phyloP scores from a whole-genome alignment of 1,140 invertebrate genomes.

The Ceratoteleas bidentatus region DNA sequence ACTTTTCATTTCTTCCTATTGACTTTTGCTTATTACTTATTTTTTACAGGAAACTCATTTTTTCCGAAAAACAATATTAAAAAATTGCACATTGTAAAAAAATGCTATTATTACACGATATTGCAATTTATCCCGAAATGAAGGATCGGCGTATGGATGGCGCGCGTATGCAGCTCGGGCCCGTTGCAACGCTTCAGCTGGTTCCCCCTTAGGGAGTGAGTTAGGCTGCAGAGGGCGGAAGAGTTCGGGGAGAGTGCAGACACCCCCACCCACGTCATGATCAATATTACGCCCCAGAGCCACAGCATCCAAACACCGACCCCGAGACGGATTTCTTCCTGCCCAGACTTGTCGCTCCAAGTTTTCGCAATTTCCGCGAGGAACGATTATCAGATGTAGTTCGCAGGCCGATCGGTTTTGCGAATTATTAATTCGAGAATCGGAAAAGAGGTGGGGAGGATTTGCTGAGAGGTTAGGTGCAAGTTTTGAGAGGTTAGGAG shows the following conservation, averaged over 20 bases:
- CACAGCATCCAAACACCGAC: constrained; percentile 77
- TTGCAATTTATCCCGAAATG: constrained; percentile 48
- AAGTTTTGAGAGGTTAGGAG: no score
- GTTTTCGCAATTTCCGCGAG: constrained; percentile 68
- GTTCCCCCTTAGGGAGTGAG: constrained; percentile 60
- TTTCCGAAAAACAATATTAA: no score
- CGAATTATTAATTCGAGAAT: constrained; percentile 11
- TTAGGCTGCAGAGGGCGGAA: constrained; percentile 45
- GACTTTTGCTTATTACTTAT: no score
- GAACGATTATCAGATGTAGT: constrained; percentile 15
- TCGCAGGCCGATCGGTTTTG: background rate
- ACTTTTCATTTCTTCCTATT: no score
- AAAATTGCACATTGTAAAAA: no score
- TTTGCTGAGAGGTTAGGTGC: no score
- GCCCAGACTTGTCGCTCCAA: constrained; percentile 68
- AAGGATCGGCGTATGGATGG: constrained; percentile 68
- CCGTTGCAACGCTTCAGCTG: constrained; percentile 76
- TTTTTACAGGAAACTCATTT: no score
- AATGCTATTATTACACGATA: no score
- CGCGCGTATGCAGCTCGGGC: constrained; percentile 71
- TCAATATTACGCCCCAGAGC: constrained; percentile 80
- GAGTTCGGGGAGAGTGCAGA: constrained; percentile 73
- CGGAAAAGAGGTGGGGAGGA: background rate
- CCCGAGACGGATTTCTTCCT: constrained; percentile 78
- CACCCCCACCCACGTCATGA: constrained; percentile 77